These are phyloP conservation scores for Netelia inedita DNA, from an alignment of 2,888 invertebrate genomes.

Conservation along the genomic window DNA sequence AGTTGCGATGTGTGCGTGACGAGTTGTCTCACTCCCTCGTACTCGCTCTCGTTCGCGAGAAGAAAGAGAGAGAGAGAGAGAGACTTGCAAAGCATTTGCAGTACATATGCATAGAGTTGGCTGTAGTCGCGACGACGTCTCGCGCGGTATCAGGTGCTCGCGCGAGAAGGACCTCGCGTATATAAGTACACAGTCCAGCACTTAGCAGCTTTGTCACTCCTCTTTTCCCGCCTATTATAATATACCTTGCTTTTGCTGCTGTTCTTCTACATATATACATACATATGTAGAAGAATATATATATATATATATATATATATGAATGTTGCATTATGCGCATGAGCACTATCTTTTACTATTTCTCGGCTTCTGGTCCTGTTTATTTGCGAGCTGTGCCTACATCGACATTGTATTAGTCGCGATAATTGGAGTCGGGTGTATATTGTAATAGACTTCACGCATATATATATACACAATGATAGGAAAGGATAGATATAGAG, in stretches of 20 bases:
- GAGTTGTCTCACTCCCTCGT: constrained; percentile 25
- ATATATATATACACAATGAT: constrained; percentile 39
- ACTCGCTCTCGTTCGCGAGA: background rate
- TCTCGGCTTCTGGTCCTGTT: constrained; percentile 48
- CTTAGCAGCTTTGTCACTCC: constrained; percentile 75
- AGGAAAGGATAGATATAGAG: constrained; percentile 42
- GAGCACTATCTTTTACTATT: constrained; percentile 55
- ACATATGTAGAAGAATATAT: constrained; percentile 4
- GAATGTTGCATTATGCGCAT: constrained; percentile 3
- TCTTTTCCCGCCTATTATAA: constrained; percentile 62
- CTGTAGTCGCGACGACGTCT: constrained; percentile 13
- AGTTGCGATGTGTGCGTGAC: constrained; percentile 67
- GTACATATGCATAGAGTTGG: background rate
- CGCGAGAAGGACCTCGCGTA: constrained; percentile 56
- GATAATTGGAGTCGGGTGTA: constrained; percentile 67
- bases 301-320: background rate
- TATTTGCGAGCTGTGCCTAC: constrained; percentile 32
- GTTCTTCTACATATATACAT: constrained; percentile 4
- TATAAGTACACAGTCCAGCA: constrained; percentile 76
- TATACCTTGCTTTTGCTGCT: constrained; percentile 3
- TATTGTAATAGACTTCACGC: constrained; percentile 42
- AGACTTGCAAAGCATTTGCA: constrained; percentile 21
- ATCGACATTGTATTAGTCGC: constrained; percentile 66
- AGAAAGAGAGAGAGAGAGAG: background rate
- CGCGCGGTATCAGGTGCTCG: constrained; percentile 71